Percentiles rank a stretch among this genome's conserved stretches.
Conservation (phyloP, 1,140 invertebrate genomes). For the Platyscapa corneri region DNA sequence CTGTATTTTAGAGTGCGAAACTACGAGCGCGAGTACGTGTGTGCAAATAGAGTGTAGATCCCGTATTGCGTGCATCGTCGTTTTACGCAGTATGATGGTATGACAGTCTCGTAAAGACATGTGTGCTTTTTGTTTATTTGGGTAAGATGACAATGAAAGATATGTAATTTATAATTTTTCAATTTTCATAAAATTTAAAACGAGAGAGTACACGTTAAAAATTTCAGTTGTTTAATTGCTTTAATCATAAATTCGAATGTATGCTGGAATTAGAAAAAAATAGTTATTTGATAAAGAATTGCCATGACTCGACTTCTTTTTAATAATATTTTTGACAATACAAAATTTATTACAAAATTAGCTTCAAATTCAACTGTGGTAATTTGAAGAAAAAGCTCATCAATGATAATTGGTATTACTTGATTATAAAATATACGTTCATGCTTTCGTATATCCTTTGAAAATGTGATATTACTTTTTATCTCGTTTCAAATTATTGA, state of each 20-base stretch:
- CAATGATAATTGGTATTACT: too few species aligned
- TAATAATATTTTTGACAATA: too few species aligned
- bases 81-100: constrained; percentile 26
- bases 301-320: too few species aligned
- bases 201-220: neutral
- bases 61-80: constrained; percentile 39
- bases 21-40: constrained; percentile 25
- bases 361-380: too few species aligned
- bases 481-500: constrained; percentile 14
- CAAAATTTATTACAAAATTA: too few species aligned
- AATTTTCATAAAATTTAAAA: neutral
- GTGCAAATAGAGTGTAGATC: constrained; percentile 33
- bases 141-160: constrained; percentile 2
- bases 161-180: constrained; percentile 17
- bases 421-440: too few species aligned
- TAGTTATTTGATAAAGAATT: too few species aligned
- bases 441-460: too few species aligned
- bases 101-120: constrained; percentile 39
- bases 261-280: too few species aligned
- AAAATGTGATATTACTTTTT: neutral
- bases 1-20: constrained; percentile 34
- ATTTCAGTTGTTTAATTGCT: neutral
- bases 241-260: neutral
- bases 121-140: constrained; percentile 15
- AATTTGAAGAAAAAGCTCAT: too few species aligned